A percentile compares a stretch with the other conserved stretches of the same genome.
Evolutionary conservation across 2,113 vertebrate species (phyloP).

Genomic region (Nycticebus coucang): DNA sequence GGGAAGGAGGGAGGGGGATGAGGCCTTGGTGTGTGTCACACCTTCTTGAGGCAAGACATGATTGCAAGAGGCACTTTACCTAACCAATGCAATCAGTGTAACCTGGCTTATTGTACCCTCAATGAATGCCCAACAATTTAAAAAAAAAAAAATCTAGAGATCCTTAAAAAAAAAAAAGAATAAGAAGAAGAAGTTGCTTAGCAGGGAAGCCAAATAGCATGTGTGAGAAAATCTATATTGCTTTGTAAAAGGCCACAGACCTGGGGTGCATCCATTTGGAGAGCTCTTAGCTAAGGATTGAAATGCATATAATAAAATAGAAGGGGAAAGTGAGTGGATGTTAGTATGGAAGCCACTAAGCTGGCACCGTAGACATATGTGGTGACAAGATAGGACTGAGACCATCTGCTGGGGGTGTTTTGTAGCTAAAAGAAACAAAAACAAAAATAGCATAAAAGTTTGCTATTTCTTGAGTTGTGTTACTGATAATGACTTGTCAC

Average conservation of each 20-base stretch:
- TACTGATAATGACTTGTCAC: not conserved
- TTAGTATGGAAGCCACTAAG: not conserved
- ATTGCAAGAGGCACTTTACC: no score
- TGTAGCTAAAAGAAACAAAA: not conserved
- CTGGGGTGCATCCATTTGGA: not conserved
- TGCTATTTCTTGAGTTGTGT: not conserved
- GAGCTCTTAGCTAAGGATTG: not conserved
- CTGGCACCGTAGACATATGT: fast-evolving
- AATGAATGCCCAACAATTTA: no score
- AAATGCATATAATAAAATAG: not conserved
- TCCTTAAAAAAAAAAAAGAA: not conserved
- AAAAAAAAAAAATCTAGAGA: no score
- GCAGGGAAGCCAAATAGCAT: not conserved
- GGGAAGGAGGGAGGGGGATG: no score
- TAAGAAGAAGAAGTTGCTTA: not conserved
- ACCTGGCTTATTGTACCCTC: no score
- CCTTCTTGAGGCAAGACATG: no score
- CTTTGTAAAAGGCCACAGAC: not conserved
- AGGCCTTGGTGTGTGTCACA: no score
- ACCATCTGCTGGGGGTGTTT: not conserved
- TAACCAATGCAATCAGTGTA: no score
- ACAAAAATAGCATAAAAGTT: not conserved
- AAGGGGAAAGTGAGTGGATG: not conserved
- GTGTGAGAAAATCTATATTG: not conserved
- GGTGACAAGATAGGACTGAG: not conserved